phyloP scores from a whole-genome alignment of 1,140 invertebrate genomes.

The Achroia grisella region DNA sequence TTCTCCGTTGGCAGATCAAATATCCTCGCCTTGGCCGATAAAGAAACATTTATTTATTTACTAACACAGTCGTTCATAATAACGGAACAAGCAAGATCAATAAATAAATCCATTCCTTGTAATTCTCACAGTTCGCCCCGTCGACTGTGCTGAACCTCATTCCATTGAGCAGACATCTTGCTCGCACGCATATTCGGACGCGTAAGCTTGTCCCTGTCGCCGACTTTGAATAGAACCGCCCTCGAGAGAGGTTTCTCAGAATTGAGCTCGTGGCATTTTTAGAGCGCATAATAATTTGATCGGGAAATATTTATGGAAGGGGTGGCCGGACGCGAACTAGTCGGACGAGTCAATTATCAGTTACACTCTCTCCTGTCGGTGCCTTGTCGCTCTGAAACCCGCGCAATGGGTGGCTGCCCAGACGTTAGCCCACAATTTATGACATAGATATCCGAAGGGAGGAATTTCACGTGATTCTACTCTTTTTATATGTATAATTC shows the following conservation, averaged over 20 bases:
- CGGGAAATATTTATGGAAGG: constrained; percentile 72
- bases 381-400: constrained; percentile 47
- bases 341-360: constrained; percentile 69
- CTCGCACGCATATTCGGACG: constrained; percentile 10
- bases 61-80: constrained; percentile 28
- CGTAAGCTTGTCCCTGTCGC: constrained; percentile 26
- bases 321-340: constrained; percentile 56
- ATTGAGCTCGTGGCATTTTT: constrained; percentile 66
- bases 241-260: constrained; percentile 51
- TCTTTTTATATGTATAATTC: constrained; percentile 12
- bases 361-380: constrained; percentile 26
- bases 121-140: constrained; percentile 63
- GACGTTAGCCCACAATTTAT: constrained; percentile 59
- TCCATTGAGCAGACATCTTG: constrained; percentile 47
- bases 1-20: constrained; percentile 20
- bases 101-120: constrained; percentile 70
- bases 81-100: constrained; percentile 61
- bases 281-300: constrained; percentile 70
- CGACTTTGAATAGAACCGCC: constrained; percentile 62
- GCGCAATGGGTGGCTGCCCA: constrained; percentile 60
- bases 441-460: constrained; percentile 38
- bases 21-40: constrained; percentile 15
- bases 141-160: constrained; percentile 51
- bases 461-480: constrained; percentile 45
- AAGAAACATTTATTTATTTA: constrained; percentile 39